phyloP scores from a whole-genome alignment of 2,888 invertebrate genomes.

The Hydrotaea cyrtoneurina region DNA sequence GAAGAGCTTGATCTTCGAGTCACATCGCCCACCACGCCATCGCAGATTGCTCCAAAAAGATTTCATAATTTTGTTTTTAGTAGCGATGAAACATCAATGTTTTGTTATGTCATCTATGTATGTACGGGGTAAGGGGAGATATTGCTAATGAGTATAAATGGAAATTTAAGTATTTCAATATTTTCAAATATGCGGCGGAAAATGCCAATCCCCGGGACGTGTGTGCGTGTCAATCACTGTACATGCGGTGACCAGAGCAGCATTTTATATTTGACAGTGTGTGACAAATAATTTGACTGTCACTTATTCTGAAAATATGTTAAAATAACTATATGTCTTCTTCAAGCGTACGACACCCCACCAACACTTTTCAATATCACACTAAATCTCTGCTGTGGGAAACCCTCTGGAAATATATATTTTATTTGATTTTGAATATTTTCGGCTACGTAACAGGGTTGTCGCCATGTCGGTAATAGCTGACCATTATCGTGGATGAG shows the following conservation, averaged over 20 bases:
- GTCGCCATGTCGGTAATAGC: too few relatives aligned
- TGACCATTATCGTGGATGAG: too few relatives aligned
- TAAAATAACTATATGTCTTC: not conserved
- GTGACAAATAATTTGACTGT: conserved; percentile 34
- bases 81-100: not conserved
- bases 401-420: not conserved
- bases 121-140: not conserved
- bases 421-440: not conserved
- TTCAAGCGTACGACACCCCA: not conserved
- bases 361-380: not conserved
- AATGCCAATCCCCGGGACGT: conserved; percentile 15
- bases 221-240: conserved; percentile 56
- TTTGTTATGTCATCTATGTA: conserved; percentile 21
- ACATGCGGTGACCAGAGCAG: not conserved
- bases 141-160: conserved; percentile 51
- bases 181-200: conserved; percentile 33
- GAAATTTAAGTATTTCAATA: conserved; percentile 60
- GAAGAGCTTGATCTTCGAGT: not conserved
- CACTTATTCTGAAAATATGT: conserved; percentile 8
- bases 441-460: not conserved
- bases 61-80: too few relatives aligned
- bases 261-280: not conserved
- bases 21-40: not conserved
- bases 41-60: not conserved
- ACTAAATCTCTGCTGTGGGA: too few relatives aligned